These are phyloP conservation scores for Lithosia quadra DNA, from an alignment of 2,888 invertebrate genomes.

Conservation along the genomic window DNA sequence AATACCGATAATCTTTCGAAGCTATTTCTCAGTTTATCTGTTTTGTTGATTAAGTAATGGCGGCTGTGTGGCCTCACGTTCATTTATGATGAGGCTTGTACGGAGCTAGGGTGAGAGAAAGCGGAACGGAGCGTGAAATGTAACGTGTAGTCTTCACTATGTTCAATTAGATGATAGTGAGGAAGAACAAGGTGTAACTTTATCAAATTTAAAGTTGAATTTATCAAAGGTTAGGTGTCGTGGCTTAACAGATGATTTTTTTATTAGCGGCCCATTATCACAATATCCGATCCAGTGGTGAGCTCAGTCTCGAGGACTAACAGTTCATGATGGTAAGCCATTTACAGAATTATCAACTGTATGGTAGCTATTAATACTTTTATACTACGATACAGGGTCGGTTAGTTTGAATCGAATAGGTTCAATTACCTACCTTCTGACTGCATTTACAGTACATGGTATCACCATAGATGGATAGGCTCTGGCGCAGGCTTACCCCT, in stretches of 20 bases:
- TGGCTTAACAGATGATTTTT: not conserved
- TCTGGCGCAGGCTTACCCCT: not conserved
- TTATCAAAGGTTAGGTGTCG: not conserved
- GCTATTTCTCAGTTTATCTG: constrained; percentile 25
- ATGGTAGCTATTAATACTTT: not conserved
- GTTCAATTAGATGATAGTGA: not conserved
- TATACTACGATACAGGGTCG: not conserved
- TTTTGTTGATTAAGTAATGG: constrained; percentile 25
- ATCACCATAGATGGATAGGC: not conserved
- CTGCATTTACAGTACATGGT: not conserved
- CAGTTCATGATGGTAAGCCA: not conserved
- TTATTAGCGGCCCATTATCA: not conserved
- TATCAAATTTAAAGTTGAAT: not conserved
- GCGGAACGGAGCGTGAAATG: constrained; percentile 6
- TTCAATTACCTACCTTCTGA: not conserved
- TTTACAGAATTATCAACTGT: not conserved
- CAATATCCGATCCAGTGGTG: not conserved
- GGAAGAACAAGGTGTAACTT: not conserved
- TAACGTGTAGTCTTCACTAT: not conserved
- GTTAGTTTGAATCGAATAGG: not conserved
- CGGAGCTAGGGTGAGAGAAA: not conserved
- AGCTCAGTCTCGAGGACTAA: not conserved
- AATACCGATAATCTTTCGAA: constrained; percentile 27
- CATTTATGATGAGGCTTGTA: constrained; percentile 5
- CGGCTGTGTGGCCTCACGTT: constrained; percentile 14